Base-by-base conservation (phyloP, 1,140 invertebrate genomes). In the Acyrthosiphon pisum region DNA sequence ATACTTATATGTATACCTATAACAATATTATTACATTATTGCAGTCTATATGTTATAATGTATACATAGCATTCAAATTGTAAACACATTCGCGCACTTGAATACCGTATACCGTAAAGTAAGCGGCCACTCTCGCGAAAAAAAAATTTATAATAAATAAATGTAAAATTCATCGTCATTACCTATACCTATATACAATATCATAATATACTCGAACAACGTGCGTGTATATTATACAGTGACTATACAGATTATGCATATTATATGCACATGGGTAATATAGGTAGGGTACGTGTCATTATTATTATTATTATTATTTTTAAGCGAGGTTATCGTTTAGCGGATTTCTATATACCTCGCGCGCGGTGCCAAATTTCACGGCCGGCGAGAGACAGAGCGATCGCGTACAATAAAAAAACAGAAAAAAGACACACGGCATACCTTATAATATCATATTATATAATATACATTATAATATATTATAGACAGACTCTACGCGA, bases 331-430 rank as follows among this genome's bases (percentile, higher is more conserved):
- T 88, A 88, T 88, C 86, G 26, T 88, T 46, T 30, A 48, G 44
- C 46, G 1, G 30, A 88, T 48, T 88, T 88, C 50, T 50, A 88
- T 41, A 41, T 41, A 41, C 46, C 86, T 87, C 18, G 46, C 86
- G 46, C 86, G 86, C 18, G 30, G 18, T 88, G 46, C 86, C 86
- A 88, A 48, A 48, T 88, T 88, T 88, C 86, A 88, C 46, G 86
- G 86, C 20, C 86, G 8, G 20, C 30, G 11, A n/a, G 44, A 30
- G 30, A 41, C 44, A n/a, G 26, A 30, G n/a, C 44, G 22, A 35
- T 44, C 37, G 9, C 60, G 23, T 60, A 68, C 30, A 30, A n/a
- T n/a, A 68, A 68, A n/a, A 60, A 68, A 76, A 60, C 7, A 11
- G 26, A 60, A 60, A 41, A 41, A 14, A 84, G 3, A 44, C 11